These are phyloP conservation scores for Taeniopygia guttata DNA, from an alignment of 2,797 vertebrate species.

Conservation along the genomic window DNA sequence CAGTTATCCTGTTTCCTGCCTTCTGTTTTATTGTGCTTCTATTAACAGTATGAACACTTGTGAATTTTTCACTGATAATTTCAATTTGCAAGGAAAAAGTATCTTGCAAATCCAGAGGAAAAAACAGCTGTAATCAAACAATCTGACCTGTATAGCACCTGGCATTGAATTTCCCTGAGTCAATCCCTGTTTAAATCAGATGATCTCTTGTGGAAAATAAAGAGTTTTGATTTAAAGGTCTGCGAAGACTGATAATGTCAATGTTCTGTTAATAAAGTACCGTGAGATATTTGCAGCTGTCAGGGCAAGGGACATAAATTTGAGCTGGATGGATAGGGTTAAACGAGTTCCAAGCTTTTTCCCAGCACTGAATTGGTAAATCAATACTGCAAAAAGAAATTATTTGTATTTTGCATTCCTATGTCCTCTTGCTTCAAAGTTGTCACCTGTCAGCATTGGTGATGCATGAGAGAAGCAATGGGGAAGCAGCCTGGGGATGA, in stretches of 20 bases:
- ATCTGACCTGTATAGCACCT: neutral
- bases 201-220: neutral
- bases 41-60: neutral
- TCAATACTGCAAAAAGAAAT: neutral
- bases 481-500: neutral
- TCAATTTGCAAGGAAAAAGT: neutral
- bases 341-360: neutral
- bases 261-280: neutral
- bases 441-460: neutral
- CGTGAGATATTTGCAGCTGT: neutral
- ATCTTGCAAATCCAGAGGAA: neutral
- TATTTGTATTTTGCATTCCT: neutral
- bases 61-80: neutral
- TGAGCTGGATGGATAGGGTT: neutral
- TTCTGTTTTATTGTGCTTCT: constrained; percentile 41
- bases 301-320: neutral
- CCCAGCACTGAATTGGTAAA: neutral
- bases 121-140: neutral
- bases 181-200: neutral
- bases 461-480: neutral
- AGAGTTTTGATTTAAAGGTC: neutral
- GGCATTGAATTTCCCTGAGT: neutral
- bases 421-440: neutral
- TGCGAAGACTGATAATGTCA: neutral
- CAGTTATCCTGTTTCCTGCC: constrained; percentile 42